phyloP scores from a whole-genome alignment of 2,888 invertebrate species.

The Thymelicus lineola region DNA sequence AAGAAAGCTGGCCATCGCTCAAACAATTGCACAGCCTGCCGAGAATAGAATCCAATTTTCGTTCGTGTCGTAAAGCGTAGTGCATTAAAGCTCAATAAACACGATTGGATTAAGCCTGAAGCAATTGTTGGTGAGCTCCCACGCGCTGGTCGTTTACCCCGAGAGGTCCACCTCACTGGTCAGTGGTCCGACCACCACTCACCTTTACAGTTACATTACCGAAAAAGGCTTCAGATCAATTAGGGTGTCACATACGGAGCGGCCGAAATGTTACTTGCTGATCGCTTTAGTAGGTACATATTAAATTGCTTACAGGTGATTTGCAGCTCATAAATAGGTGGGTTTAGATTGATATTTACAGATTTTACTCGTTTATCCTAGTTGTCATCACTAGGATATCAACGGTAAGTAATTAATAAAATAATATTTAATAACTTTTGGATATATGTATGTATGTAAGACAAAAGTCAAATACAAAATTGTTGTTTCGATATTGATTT shows the following conservation, averaged over 20 bases:
- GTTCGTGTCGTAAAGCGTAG: slow-evolving; percentile 31
- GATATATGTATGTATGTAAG: too few species aligned
- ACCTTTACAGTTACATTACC: slow-evolving; percentile 50
- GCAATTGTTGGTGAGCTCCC: slow-evolving; percentile 37
- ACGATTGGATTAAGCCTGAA: slow-evolving; percentile 30
- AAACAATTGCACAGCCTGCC: too few species aligned
- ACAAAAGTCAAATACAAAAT: too few species aligned
- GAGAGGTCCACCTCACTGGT: slow-evolving; percentile 43
- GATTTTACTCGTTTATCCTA: too few species aligned
- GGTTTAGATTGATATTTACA: too few species aligned
- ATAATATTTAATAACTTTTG: too few species aligned
- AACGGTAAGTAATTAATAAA: too few species aligned
- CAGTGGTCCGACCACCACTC: slow-evolving; percentile 50
- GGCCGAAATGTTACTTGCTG: slow-evolving; percentile 1
- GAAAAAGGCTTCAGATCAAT: slow-evolving; percentile 45
- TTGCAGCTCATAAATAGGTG: background rate
- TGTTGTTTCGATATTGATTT: too few species aligned
- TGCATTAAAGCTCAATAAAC: slow-evolving; percentile 34
- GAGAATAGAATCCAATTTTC: slow-evolving; percentile 34
- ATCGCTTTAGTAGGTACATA: too few species aligned
- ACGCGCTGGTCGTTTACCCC: slow-evolving; percentile 44
- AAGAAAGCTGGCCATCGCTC: too few species aligned
- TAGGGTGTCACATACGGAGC: slow-evolving; percentile 26
- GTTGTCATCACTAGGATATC: too few species aligned
- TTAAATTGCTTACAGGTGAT: background rate